Conservation (phyloP, 2,797 vertebrate genomes). For the Neosilurus hyrtlii region DNA sequence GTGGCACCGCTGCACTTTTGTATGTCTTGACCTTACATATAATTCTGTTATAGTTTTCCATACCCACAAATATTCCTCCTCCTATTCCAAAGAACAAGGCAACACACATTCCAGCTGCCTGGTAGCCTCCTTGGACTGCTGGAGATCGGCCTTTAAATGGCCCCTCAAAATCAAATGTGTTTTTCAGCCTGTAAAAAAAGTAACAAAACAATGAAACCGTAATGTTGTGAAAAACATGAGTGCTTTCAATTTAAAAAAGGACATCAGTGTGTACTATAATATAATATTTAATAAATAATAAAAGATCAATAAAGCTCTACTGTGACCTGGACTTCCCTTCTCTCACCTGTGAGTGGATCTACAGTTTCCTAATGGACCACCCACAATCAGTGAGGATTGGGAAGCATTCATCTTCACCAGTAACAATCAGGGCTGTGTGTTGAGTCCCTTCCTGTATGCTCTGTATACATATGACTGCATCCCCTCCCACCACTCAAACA, state of each 20-base stretch:
- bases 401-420: no score
- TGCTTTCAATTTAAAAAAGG: neutral
- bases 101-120: conserved; percentile 85
- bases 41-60: conserved; percentile 52
- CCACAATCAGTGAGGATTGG: no score
- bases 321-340: no score
- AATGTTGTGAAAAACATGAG: neutral
- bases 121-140: conserved; percentile 80
- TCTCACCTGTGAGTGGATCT: no score
- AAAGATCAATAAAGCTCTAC: neutral
- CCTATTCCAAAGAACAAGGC: conserved; percentile 85
- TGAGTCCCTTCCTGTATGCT: no score
- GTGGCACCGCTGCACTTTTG: neutral
- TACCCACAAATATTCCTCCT: conserved; percentile 89
- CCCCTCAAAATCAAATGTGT: conserved; percentile 74
- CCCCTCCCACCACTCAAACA: no score
- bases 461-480: no score
- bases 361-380: no score
- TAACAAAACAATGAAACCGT: neutral
- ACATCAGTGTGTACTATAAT: no score
- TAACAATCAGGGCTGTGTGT: no score
- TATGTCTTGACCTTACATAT: neutral
- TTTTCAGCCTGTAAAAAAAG: conserved; percentile 70
- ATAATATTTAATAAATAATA: conserved; percentile 2
- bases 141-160: conserved; percentile 58